phyloP scores from a whole-genome alignment of 2,113 vertebrate genomes.

The Cepphus grylle region DNA sequence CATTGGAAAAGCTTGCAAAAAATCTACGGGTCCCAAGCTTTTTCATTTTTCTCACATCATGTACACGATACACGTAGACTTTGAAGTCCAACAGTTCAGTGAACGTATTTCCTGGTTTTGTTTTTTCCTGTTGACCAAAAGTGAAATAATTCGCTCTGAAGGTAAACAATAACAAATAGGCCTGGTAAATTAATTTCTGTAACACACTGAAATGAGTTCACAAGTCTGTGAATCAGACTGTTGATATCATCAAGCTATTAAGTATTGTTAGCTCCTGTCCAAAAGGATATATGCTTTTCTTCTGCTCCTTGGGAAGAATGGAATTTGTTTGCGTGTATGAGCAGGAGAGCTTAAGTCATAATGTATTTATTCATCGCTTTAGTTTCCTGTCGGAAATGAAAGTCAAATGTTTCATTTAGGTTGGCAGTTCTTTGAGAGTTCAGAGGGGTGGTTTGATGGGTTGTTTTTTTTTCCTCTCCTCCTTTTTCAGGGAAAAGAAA shows the following conservation, averaged over 20 bases:
- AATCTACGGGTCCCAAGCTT: not conserved
- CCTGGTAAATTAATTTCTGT: constrained; percentile 61
- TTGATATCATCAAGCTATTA: constrained; percentile 45
- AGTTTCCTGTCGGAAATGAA: constrained; percentile 48
- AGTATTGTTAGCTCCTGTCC: constrained; percentile 35
- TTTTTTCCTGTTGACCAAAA: constrained; percentile 62
- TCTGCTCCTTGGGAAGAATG: constrained; percentile 31
- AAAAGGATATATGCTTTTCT: constrained; percentile 45
- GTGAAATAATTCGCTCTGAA: constrained; percentile 48
- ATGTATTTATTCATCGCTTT: not conserved
- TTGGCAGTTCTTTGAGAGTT: constrained; percentile 30
- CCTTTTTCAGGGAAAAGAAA: not conserved
- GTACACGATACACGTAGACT: not conserved
- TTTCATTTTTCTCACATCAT: not conserved
- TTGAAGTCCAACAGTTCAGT: not conserved
- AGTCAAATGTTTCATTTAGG: constrained; percentile 36
- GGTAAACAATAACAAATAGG: constrained; percentile 43
- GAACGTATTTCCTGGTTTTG: constrained; percentile 48
- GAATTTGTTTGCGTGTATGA: constrained; percentile 22
- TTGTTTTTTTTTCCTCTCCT: not conserved
- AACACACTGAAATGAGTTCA: constrained; percentile 46
- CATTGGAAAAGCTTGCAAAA: not conserved
- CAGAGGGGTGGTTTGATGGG: not conserved
- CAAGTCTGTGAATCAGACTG: constrained; percentile 38
- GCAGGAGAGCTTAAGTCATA: constrained; percentile 2